Conservation (phyloP, 2,113 vertebrate genomes). For the Myotis davidii region DNA sequence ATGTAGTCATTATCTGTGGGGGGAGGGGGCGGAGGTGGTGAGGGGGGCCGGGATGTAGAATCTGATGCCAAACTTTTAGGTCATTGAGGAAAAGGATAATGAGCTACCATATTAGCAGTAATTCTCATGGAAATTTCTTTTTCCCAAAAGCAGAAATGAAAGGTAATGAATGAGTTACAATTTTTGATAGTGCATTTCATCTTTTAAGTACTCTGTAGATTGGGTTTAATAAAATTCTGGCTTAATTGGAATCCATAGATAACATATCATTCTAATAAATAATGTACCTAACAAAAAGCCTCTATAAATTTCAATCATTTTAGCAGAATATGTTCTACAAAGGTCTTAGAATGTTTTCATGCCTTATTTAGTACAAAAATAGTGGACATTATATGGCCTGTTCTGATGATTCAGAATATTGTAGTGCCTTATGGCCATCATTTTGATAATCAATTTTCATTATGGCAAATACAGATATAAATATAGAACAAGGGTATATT, state of each 20-base stretch:
- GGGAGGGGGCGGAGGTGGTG: no score
- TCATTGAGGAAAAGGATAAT: neutral
- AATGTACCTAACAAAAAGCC: neutral
- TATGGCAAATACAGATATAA: neutral
- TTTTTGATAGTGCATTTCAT: neutral
- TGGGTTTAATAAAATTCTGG: neutral
- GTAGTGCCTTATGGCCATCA: neutral
- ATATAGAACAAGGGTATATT: neutral
- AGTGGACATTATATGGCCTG: neutral
- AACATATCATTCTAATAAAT: neutral
- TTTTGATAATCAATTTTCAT: neutral
- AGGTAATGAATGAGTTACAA: neutral
- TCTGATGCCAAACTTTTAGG: neutral
- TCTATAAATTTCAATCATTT: neutral
- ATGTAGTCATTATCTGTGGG: neutral
- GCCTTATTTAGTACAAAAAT: neutral
- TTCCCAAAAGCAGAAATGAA: neutral
- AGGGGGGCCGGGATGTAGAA: neutral
- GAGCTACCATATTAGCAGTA: neutral
- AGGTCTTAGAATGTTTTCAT: neutral
- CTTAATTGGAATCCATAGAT: neutral
- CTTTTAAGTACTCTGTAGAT: neutral
- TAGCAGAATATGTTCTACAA: neutral
- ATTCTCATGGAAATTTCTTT: neutral
- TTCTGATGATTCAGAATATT: neutral